phyloP scores from a whole-genome alignment of 2,113 vertebrate species.

The Neomonachus schauinslandi region DNA sequence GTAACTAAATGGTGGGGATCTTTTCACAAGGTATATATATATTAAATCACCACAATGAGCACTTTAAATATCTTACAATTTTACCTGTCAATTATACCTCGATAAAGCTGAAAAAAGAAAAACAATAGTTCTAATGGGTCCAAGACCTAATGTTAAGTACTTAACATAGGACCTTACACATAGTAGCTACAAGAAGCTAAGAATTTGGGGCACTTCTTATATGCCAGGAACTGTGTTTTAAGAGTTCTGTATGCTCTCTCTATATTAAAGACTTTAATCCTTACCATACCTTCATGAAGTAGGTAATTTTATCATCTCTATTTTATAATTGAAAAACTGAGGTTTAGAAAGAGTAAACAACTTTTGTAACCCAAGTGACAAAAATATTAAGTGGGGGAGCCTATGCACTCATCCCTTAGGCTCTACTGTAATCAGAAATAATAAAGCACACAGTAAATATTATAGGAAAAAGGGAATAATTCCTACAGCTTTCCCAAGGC shows the following conservation, averaged over 20 bases:
- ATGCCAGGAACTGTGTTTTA: neutral
- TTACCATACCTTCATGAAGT: neutral
- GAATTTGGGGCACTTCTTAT: neutral
- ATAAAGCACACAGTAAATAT: neutral
- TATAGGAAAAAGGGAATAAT: neutral
- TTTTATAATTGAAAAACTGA: constrained; percentile 7
- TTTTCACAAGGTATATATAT: neutral
- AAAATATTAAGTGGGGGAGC: neutral
- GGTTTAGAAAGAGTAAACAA: neutral
- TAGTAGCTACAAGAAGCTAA: neutral
- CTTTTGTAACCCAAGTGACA: neutral
- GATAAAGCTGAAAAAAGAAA: neutral
- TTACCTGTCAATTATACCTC: neutral
- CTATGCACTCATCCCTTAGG: neutral
- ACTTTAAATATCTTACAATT: neutral
- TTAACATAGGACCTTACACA: neutral
- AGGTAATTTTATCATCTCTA: neutral
- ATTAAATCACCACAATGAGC: neutral
- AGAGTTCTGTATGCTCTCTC: neutral
- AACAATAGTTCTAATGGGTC: neutral
- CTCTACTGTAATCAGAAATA: neutral
- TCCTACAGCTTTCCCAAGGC: neutral
- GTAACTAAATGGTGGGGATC: neutral
- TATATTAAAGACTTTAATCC: neutral
- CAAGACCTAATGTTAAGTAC: neutral